phyloP scores from a whole-genome alignment of 2,888 invertebrate species.

The Acanthacorydalis orientalis region DNA sequence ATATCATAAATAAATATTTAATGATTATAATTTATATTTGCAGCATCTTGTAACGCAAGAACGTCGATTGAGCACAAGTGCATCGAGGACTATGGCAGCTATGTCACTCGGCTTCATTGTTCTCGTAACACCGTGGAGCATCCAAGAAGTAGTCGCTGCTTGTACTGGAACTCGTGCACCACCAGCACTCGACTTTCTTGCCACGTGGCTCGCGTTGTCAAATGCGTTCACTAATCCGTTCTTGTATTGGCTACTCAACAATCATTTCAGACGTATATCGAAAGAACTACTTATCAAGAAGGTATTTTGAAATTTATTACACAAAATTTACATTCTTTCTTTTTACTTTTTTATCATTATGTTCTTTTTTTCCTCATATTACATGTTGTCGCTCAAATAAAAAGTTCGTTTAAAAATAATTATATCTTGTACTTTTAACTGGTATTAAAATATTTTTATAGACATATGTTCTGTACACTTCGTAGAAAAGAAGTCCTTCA shows the following conservation, averaged over 20 bases:
- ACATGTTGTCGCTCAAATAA: too few species aligned
- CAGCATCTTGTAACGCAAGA: conserved; percentile 26
- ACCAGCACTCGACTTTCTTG: conserved; percentile 64
- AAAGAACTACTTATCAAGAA: conserved; percentile 57
- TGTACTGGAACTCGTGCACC: conserved; percentile 76
- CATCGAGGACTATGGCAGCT: conserved; percentile 78
- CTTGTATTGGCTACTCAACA: conserved; percentile 74
- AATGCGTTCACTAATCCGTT: conserved; percentile 87
- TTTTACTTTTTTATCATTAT: too few species aligned
- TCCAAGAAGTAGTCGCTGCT: conserved; percentile 79
- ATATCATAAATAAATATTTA: too few species aligned
- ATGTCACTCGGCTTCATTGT: conserved; percentile 85
- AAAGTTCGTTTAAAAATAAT: too few species aligned
- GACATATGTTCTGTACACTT: too few species aligned
- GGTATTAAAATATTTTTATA: too few species aligned
- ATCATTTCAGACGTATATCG: conserved; percentile 67
- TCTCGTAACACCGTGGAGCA: conserved; percentile 80
- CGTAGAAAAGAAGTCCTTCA: too few species aligned
- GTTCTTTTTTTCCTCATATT: too few species aligned
- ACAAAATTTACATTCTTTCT: too few species aligned
- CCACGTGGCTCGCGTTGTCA: conserved; percentile 73
- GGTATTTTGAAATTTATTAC: conserved; percentile 32
- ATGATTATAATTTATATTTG: background rate
- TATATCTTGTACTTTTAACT: too few species aligned
- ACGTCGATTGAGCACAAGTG: conserved; percentile 58